Percentiles rank a stretch among this genome's conserved stretches.
Conservation (phyloP, 2,113 vertebrate species). For the Catharus fuscescens region DNA sequence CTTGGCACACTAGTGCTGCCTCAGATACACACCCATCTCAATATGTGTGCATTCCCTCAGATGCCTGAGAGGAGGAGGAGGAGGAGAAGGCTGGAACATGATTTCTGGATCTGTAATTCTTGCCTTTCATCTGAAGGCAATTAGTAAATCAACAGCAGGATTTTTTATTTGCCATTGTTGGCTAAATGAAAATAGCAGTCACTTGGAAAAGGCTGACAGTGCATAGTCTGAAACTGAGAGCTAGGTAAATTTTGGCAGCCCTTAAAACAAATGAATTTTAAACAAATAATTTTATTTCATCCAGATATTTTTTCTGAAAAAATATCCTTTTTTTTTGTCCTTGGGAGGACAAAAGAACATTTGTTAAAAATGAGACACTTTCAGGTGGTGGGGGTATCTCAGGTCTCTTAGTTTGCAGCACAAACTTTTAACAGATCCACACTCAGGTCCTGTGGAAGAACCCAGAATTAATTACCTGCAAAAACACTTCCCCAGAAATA, state of each 20-base stretch:
- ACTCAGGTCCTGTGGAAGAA: not conserved
- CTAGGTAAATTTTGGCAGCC: not conserved
- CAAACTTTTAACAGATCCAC: not conserved
- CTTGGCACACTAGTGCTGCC: not conserved
- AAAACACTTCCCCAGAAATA: not conserved
- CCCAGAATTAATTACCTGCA: not conserved
- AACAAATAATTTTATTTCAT: not conserved
- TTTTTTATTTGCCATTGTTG: not conserved
- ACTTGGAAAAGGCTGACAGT: not conserved
- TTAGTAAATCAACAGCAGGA: not conserved
- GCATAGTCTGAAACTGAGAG: not conserved
- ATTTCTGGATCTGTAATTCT: not conserved
- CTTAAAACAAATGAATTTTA: not conserved
- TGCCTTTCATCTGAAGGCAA: constrained; percentile 30
- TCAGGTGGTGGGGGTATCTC: not conserved
- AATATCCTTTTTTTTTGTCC: no score
- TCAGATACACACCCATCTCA: not conserved
- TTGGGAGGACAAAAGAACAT: not conserved
- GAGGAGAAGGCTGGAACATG: not conserved
- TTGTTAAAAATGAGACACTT: not conserved
- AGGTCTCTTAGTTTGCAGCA: not conserved
- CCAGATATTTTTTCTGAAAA: not conserved
- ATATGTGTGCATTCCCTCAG: not conserved
- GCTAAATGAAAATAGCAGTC: not conserved
- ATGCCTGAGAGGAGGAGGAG: not conserved